phyloP scores from a whole-genome alignment of 2,797 vertebrate genomes.

The Falco columbarius region DNA sequence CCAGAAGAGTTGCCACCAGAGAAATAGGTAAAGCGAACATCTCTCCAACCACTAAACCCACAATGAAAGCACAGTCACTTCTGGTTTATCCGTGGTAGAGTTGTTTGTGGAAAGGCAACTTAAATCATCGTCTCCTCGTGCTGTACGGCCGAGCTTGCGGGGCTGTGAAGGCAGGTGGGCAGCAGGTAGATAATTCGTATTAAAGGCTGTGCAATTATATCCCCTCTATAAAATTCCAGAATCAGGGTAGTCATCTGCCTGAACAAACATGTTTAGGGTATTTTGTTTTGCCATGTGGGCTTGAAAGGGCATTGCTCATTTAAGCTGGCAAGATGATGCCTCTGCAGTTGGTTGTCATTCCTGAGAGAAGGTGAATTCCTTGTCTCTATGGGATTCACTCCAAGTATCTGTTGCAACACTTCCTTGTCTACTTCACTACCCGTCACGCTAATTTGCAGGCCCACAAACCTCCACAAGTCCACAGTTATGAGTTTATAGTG shows the following conservation, averaged over 20 bases:
- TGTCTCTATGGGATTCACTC: not conserved
- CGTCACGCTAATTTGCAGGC: not conserved
- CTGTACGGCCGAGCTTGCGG: not conserved
- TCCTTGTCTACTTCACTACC: not conserved
- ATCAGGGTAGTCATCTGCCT: slow-evolving; percentile 27
- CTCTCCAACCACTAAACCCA: not conserved
- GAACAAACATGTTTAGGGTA: not conserved
- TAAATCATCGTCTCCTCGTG: not conserved
- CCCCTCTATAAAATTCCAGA: not conserved
- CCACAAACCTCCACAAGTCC: not conserved
- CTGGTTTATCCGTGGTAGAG: not conserved
- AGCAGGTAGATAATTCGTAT: not conserved
- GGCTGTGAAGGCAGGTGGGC: not conserved
- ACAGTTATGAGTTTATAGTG: not conserved
- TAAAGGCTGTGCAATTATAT: not conserved
- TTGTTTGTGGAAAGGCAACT: not conserved
- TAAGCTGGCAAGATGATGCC: not conserved
- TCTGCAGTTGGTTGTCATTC: not conserved
- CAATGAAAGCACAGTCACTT: not conserved
- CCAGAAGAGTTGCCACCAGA: not conserved
- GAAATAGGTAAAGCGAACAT: not conserved
- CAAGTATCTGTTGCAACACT: slow-evolving; percentile 5
- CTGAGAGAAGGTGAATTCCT: not conserved
- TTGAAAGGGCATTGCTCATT: slow-evolving; percentile 14
- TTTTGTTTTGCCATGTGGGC: not conserved